Percentiles rank a stretch among this genome's conserved stretches.
Evolutionary conservation across 2,113 vertebrate genomes (phyloP).

Genomic region (Psephotus haematonotus): DNA sequence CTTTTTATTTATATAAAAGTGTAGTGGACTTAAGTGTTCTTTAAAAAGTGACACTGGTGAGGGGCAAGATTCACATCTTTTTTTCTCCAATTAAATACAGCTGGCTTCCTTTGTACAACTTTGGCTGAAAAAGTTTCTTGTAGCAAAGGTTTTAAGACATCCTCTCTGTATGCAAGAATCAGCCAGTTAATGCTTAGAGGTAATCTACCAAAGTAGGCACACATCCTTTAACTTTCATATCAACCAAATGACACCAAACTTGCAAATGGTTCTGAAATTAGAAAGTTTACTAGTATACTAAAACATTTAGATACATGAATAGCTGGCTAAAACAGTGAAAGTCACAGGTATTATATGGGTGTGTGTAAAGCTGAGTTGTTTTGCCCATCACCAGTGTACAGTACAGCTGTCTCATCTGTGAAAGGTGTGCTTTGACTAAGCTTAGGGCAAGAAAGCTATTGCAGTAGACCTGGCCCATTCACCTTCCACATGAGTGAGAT

Average conservation of each 20-base stretch:
- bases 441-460: conserved; percentile 68
- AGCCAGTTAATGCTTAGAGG: conserved; percentile 29
- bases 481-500: conserved; percentile 44
- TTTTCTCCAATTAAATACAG: conserved; percentile 18
- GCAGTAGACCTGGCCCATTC: conserved; percentile 46
- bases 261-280: conserved; percentile 59
- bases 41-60: conserved; percentile 67
- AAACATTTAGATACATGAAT: conserved; percentile 60
- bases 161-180: not conserved
- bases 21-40: conserved; percentile 62
- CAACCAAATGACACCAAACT: conserved; percentile 34
- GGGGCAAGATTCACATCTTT: conserved; percentile 41
- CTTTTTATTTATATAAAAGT: conserved; percentile 56
- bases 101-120: conserved; percentile 54
- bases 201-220: conserved; percentile 39
- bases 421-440: conserved; percentile 76
- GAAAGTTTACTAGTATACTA: conserved; percentile 46
- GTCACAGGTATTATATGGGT: conserved; percentile 43
- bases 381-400: conserved; percentile 76
- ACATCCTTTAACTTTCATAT: not conserved
- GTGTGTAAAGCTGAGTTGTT: conserved; percentile 62
- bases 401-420: conserved; percentile 65
- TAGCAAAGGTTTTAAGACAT: conserved; percentile 30
- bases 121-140: conserved; percentile 55
- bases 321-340: conserved; percentile 54